Base-by-base conservation (phyloP, 1,140 invertebrate genomes). In the Pseudomyrmex pallidus region DNA sequence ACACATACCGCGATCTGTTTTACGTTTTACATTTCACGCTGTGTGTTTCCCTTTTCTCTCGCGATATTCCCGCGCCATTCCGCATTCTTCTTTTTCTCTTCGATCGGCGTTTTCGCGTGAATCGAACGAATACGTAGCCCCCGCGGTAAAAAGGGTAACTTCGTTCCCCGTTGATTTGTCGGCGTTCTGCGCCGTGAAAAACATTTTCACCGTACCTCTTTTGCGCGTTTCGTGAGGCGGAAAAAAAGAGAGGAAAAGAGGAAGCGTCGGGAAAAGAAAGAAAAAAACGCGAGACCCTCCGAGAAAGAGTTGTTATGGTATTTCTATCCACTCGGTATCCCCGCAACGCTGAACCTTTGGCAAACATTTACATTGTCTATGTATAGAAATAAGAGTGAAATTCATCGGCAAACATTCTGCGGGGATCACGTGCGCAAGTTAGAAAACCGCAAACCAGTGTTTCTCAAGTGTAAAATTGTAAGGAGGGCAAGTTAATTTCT, bases 301-400 rank as follows among this genome's bases (percentile, higher is more conserved):
- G 22, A 52, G 46, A 74, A 66, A 72, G 70, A 77, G 78, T 63
- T 9, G 85, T 48, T 67, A 50, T 25, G 15, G 10, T 46, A 50
- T 50, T 52, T 56, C 56, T 54, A 35, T 35, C 35, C 35, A 35
- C 73, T 74, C 62, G 78, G 22, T 35, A 74, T 67, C 72, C 66
- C 57, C 52, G 48, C 13, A 63, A 46, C 72, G 77, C 56, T 87
- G 52, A 88, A 59, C 44, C 76, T 67, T 82, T 50, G 13, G 66
- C 72, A 88, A 88, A 88, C 22, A 76, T 88, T 88, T 87, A 46
- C 68, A 50, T 54, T 62, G 57, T 57, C 85, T 82, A 61, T 62
- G 64, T 84, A 66, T 62, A 82, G 64, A 84, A 82, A 20, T 78
- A 70, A 76, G 59, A 74, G 68, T 70, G 66, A 88, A 67, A 85